phyloP scores from a whole-genome alignment of 1,140 invertebrate genomes.

The Ptiloglossa arizonensis region DNA sequence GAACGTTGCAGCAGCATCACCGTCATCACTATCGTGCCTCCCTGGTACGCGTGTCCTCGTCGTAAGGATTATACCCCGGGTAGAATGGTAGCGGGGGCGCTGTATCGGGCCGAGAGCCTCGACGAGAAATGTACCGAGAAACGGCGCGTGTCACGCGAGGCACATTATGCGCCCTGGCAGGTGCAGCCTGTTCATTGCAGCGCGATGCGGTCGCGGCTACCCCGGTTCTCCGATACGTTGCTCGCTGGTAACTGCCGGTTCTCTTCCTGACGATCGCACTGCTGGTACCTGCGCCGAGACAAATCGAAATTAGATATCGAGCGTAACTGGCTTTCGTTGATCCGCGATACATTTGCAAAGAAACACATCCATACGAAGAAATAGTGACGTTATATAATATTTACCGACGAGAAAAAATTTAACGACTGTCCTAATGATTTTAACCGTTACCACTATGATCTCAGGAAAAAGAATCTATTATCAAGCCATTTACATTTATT shows the following conservation, averaged over 20 bases:
- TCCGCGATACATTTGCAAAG: no score
- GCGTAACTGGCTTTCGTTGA: no score
- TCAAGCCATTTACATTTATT: no score
- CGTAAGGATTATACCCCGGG: constrained; percentile 56
- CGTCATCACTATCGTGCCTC: constrained; percentile 81
- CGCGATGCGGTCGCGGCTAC: neutral
- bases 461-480: no score
- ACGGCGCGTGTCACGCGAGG: constrained; percentile 55
- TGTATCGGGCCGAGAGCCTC: constrained; percentile 11
- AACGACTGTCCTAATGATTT: no score
- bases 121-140: neutral
- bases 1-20: constrained; percentile 83
- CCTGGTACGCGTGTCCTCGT: constrained; percentile 68
- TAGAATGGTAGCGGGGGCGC: constrained; percentile 23
- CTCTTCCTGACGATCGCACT: neutral
- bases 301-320: no score
- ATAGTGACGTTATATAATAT: no score
- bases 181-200: constrained; percentile 27
- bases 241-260: neutral
- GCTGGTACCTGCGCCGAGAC: neutral
- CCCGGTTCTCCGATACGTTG: neutral
- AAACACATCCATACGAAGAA: no score
- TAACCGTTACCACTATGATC: no score
- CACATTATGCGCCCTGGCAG: constrained; percentile 30
- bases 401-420: no score